These are phyloP conservation scores for Tetranychus piercei DNA, from an alignment of 2,888 invertebrate genomes.

Conservation along the genomic window DNA sequence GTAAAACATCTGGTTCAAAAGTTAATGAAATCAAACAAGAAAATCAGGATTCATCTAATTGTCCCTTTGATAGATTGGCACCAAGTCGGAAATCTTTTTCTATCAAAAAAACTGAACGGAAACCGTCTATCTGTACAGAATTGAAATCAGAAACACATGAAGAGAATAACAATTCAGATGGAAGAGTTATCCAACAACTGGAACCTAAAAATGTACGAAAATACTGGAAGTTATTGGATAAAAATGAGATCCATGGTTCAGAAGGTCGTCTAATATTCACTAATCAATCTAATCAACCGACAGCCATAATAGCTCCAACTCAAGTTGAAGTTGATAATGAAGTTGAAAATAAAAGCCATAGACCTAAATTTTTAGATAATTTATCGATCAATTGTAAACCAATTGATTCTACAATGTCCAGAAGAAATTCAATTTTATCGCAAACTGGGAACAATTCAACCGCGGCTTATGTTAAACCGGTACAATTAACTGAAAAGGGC, in stretches of 20 bases:
- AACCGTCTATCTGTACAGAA: not conserved
- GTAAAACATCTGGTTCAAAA: not conserved
- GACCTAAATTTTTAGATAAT: not conserved
- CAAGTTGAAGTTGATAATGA: not conserved
- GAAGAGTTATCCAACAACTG: not conserved
- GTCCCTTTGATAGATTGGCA: not conserved
- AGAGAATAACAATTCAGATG: not conserved
- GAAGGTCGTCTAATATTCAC: not conserved
- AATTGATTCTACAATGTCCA: not conserved
- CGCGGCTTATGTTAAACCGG: slow-evolving; percentile 3
- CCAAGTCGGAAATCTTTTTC: not conserved
- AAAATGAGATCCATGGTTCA: not conserved
- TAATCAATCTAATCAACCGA: not conserved
- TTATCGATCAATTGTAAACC: not conserved
- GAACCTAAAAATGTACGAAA: not conserved
- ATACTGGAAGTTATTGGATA: not conserved
- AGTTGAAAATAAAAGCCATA: not conserved
- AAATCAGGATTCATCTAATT: not conserved
- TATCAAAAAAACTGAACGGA: not conserved
- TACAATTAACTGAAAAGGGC: slow-evolving; percentile 6
- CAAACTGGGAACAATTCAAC: not conserved
- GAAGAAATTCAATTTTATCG: not conserved
- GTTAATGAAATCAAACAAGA: not conserved
- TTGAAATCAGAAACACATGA: not conserved
- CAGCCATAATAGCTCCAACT: not conserved